A percentile compares a stretch with the other conserved stretches of the same genome.
phyloP scores from a whole-genome alignment of 2,797 vertebrate species.

The Gephyroberyx darwinii region DNA sequence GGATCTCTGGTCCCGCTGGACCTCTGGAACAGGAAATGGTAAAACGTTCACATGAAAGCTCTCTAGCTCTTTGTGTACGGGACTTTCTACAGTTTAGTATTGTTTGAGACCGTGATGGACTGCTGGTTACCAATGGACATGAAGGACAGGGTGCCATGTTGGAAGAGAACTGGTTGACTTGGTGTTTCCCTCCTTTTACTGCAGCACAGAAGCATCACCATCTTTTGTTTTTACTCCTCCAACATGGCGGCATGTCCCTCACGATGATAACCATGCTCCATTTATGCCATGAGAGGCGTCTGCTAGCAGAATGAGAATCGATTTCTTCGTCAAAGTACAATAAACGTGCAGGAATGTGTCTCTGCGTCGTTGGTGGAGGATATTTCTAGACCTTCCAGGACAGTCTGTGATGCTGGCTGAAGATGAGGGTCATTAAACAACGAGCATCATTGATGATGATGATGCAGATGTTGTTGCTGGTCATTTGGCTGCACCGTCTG shows the following conservation, averaged over 20 bases:
- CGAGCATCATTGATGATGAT: too few relatives aligned
- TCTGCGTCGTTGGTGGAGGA: too few relatives aligned
- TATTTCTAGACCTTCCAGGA: too few relatives aligned
- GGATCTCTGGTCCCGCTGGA: slow-evolving; percentile 68
- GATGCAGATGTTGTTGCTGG: neutral
- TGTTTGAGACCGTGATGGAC: neutral
- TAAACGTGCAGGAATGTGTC: too few relatives aligned
- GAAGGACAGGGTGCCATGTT: neutral
- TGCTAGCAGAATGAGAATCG: neutral
- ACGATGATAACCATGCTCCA: too few relatives aligned
- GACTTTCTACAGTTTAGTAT: neutral
- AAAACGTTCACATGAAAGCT: slow-evolving; percentile 50
- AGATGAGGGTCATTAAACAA: too few relatives aligned
- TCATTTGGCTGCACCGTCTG: neutral
- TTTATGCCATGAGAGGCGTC: neutral
- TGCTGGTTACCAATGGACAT: neutral
- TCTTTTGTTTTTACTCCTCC: too few relatives aligned
- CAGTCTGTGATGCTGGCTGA: too few relatives aligned
- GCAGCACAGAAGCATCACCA: too few relatives aligned
- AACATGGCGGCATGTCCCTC: too few relatives aligned
- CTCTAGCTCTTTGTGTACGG: neutral
- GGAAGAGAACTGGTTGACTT: neutral
- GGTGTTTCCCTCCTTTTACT: too few relatives aligned
- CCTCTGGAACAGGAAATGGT: slow-evolving; percentile 66
- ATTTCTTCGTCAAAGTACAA: too few relatives aligned